These are phyloP conservation scores for Forbesichthys agassizii DNA, from an alignment of 2,113 vertebrate species.

Conservation along the genomic window DNA sequence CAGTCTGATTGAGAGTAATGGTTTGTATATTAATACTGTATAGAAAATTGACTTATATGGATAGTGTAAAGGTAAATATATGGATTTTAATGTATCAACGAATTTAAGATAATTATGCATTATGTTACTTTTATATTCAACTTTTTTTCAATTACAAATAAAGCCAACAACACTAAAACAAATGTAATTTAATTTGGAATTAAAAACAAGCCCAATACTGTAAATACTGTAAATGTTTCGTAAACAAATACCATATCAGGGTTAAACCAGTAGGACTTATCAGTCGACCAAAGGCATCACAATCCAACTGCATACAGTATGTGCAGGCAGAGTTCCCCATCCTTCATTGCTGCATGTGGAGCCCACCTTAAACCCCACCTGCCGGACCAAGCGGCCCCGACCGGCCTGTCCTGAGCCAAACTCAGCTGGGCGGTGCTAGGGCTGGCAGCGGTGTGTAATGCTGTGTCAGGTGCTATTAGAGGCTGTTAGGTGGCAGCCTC, in stretches of 20 bases:
- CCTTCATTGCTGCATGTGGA: slow-evolving; percentile 16
- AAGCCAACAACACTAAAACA: too few species aligned
- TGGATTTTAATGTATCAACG: too few species aligned
- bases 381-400: neutral
- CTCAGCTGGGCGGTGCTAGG: slow-evolving; percentile 66
- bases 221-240: too few species aligned
- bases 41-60: too few species aligned
- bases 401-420: slow-evolving; percentile 62
- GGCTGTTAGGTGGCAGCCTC: slow-evolving; percentile 74
- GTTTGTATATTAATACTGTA: too few species aligned
- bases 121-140: too few species aligned
- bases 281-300: slow-evolving; percentile 19
- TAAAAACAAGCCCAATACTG: too few species aligned
- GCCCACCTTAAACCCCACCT: slow-evolving; percentile 28
- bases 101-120: too few species aligned
- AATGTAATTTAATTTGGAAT: too few species aligned
- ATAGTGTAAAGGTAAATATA: too few species aligned
- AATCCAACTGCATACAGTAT: slow-evolving; percentile 21
- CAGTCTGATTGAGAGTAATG: neutral
- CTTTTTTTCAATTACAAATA: too few species aligned
- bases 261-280: slow-evolving; percentile 5
- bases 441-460: slow-evolving; percentile 66
- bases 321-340: slow-evolving; percentile 14
- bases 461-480: slow-evolving; percentile 78
- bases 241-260: too few species aligned